These are phyloP conservation scores for Heliopora coerulea DNA, from an alignment of 92 coral and sea anemone genomes.

Conservation along the genomic window DNA sequence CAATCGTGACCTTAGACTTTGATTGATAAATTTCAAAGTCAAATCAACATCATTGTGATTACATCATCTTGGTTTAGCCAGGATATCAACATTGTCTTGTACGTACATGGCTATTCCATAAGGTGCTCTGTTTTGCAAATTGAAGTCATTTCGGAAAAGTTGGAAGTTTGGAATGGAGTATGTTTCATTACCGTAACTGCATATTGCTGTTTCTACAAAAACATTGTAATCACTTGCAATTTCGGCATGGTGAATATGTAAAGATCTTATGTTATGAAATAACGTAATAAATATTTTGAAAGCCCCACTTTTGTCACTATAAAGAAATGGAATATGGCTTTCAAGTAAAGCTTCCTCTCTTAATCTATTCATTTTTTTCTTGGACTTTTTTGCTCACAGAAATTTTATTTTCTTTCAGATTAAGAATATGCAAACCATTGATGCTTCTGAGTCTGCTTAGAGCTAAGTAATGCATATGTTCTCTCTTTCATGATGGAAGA, in stretches of 20 bases:
- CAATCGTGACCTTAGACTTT: conserved; percentile 44
- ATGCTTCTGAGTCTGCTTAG: too few relatives aligned
- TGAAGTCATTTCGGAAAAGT: too few relatives aligned
- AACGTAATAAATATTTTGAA: conserved; percentile 12
- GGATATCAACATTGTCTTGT: too few relatives aligned
- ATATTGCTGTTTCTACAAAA: not conserved
- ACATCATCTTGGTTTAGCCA: not conserved
- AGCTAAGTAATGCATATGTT: too few relatives aligned
- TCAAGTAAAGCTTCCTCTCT: too few relatives aligned
- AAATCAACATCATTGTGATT: conserved; percentile 45
- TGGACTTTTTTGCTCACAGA: conserved; percentile 30
- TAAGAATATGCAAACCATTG: conserved; percentile 21
- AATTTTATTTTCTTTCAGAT: conserved; percentile 37
- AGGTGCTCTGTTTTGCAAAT: too few relatives aligned
- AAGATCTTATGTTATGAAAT: conserved; percentile 3
- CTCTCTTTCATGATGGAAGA: too few relatives aligned
- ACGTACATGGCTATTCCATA: too few relatives aligned
- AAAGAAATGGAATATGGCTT: too few relatives aligned
- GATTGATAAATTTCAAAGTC: conserved; percentile 55
- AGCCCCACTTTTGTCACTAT: not conserved
- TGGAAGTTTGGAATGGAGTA: too few relatives aligned
- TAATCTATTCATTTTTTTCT: conserved; percentile 35
- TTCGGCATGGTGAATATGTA: too few relatives aligned
- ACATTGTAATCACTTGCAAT: conserved; percentile 21
- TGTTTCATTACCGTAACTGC: conserved; percentile 31